Evolutionary conservation across 92 coral and sea anemone species (phyloP), one percentile per base, ranked within the genome.

Genomic region (Virgularia gustaviana): DNA sequence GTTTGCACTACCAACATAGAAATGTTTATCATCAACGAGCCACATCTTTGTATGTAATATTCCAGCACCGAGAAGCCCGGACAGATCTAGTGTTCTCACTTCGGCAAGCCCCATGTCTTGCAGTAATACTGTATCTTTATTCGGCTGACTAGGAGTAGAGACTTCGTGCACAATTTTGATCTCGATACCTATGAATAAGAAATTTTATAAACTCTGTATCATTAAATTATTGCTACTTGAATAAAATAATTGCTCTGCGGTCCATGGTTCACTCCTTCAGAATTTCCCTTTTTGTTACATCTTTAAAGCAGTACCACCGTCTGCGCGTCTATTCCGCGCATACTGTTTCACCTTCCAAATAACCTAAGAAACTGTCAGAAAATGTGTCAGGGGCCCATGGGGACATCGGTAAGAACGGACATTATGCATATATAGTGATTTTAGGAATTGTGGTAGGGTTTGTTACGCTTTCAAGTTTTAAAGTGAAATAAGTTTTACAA

Each of bases 1-100:
- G n/a, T 92, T 92, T 6, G 94, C 96, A 86, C 98, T 92, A 27
- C 98, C 98, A 8, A 92, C 79, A 75, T 86, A 92, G 79, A 85
- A 89, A 64, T 92, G 96, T 49, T 86, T 82, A 36, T 84, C 70
- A 78, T 92, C 98, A 35, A 89, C 96, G 13, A 92, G 75, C 98
- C 98, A 92, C 96, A 92, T 86, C 80, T 92, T 92, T 24, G 88
- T 81, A 63, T 92, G 98, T 3, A 89, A 63, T 54, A 92, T 89
- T 7, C 98, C 98, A 53, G 58, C 70, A 23, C 85, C 88, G 9
- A 82, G 22, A 25, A 92, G 68, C 24, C 82, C 81, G 34, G 55
- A 8, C 23, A 92, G 38, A 70, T 92, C 63, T 43, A 92, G 62
- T 2, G 49, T 78, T 25, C 98, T 96, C 11, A 92, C 98, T 55